A percentile compares a stretch with the other conserved stretches of the same genome.
Evolutionary conservation across 1,140 invertebrate genomes (phyloP).

Genomic region (Achatina immaculata): DNA sequence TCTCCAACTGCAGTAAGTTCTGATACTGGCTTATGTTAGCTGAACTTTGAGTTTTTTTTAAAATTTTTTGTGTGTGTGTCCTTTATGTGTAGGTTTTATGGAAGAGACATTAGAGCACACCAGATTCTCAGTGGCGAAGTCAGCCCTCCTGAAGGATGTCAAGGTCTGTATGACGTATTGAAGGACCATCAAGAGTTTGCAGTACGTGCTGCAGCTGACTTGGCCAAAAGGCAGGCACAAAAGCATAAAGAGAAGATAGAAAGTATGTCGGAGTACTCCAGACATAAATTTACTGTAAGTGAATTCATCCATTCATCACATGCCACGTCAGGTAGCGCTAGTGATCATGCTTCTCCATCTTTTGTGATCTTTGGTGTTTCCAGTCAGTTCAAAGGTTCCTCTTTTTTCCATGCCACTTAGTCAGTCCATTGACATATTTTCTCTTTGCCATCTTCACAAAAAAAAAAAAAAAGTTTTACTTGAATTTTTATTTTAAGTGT

Average conservation of each 20-base stretch:
- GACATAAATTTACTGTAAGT: slow-evolving; percentile 37
- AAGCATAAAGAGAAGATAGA: slow-evolving; percentile 41
- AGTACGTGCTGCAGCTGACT: slow-evolving; percentile 41
- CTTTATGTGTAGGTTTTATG: slow-evolving; percentile 60
- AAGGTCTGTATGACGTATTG: slow-evolving; percentile 60
- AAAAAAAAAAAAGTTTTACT: neutral
- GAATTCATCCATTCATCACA: neutral
- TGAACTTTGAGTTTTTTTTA: no score
- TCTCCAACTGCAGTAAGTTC: no score
- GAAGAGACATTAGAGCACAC: slow-evolving; percentile 56
- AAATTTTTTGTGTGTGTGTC: no score
- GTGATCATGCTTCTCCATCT: no score
- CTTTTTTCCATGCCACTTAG: no score
- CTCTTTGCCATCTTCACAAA: no score
- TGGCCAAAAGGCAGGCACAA: slow-evolving; percentile 54
- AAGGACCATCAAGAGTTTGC: slow-evolving; percentile 56
- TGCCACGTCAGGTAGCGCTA: neutral
- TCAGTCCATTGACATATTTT: no score
- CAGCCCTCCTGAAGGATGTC: slow-evolving; percentile 55
- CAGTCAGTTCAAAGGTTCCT: no score
- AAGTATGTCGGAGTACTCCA: slow-evolving; percentile 32
- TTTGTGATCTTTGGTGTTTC: no score
- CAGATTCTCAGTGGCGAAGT: slow-evolving; percentile 62
- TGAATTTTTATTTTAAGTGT: no score
- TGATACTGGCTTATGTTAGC: no score